Evolutionary conservation across 2,113 vertebrate genomes (phyloP).

Genomic region (Psophia crepitans): DNA sequence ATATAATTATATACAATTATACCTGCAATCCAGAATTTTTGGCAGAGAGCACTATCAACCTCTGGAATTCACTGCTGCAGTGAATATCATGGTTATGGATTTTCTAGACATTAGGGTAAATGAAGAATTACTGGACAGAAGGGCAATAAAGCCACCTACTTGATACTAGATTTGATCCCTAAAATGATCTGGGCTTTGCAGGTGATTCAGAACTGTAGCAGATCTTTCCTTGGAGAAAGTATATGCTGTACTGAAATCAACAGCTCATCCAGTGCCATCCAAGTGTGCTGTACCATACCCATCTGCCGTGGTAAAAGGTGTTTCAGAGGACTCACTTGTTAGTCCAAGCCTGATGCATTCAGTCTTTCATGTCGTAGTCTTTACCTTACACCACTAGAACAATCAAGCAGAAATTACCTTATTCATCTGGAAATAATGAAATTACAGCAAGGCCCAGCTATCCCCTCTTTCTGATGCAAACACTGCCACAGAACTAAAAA

Average conservation of each 20-base stretch:
- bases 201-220: background rate
- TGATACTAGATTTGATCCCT: background rate
- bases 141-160: background rate
- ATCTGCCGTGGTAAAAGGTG: background rate
- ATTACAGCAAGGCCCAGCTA: background rate
- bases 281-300: background rate
- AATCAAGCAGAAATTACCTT: accelerated
- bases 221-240: background rate
- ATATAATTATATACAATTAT: background rate
- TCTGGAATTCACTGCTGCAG: background rate
- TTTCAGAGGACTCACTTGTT: background rate
- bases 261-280: background rate
- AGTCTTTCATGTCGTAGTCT: background rate
- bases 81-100: accelerated
- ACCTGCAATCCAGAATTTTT: background rate
- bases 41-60: background rate
- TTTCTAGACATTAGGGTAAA: background rate
- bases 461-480: background rate
- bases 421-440: background rate
- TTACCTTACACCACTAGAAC: background rate
- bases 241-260: background rate
- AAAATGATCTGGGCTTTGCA: background rate
- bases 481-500: background rate
- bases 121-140: background rate
- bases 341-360: background rate